phyloP scores from a whole-genome alignment of 2,113 vertebrate genomes.

The Tyto alba region DNA sequence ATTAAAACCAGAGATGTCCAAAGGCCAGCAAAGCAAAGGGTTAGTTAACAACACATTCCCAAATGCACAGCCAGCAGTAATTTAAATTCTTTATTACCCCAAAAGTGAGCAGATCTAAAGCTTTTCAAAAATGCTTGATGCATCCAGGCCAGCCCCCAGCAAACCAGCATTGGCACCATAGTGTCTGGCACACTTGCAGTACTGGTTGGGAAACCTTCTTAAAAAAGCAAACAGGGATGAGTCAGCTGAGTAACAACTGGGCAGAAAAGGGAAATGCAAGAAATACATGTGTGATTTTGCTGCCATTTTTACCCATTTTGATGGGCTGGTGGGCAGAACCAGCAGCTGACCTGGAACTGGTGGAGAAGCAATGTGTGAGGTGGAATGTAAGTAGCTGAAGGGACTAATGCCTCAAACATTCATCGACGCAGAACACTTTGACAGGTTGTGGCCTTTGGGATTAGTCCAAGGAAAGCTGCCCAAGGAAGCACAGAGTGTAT shows the following conservation, averaged over 20 bases:
- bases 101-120: background rate
- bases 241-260: background rate
- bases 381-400: too few relatives aligned
- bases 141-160: background rate
- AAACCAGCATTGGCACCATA: background rate
- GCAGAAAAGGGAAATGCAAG: background rate
- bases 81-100: background rate
- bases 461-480: too few relatives aligned
- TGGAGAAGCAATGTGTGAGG: background rate
- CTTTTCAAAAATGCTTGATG: background rate
- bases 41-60: background rate
- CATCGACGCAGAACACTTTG: too few relatives aligned
- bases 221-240: background rate
- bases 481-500: too few relatives aligned
- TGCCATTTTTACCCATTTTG: background rate
- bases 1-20: background rate
- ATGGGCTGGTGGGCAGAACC: background rate
- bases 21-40: background rate
- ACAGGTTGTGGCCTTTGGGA: too few relatives aligned
- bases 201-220: background rate
- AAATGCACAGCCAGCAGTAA: background rate
- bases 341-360: background rate
- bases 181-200: background rate
- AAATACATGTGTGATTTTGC: background rate
- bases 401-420: too few relatives aligned